A percentile compares a stretch with the other conserved stretches of the same genome.
Conservation (phyloP, 2,797 vertebrate species). For the Miichthys miiuy region DNA sequence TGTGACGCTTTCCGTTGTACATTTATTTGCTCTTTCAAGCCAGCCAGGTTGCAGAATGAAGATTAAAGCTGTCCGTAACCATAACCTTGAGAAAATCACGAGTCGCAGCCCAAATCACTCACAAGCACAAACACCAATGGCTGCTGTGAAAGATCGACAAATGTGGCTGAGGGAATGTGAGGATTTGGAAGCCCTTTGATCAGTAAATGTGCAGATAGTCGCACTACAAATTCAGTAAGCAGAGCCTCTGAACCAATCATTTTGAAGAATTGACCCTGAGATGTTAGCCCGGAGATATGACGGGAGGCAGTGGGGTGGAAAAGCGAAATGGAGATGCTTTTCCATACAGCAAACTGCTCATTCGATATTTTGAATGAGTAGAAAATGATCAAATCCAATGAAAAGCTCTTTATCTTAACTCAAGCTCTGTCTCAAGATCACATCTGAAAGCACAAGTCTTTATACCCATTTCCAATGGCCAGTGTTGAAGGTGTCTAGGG, state of each 20-base stretch:
- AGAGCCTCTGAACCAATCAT: conserved; percentile 28
- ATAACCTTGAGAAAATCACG: conserved; percentile 37
- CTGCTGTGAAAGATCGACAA: conserved; percentile 37
- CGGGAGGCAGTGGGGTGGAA: conserved; percentile 12
- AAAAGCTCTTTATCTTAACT: not conserved
- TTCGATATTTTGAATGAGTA: not conserved
- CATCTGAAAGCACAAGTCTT: not conserved
- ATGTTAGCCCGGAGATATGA: conserved; percentile 25
- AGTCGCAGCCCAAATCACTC: conserved; percentile 33
- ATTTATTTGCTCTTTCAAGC: conserved; percentile 35
- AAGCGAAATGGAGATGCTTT: conserved; percentile 15
- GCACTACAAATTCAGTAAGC: conserved; percentile 32
- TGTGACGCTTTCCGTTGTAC: conserved; percentile 18
- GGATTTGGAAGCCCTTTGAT: conserved; percentile 51
- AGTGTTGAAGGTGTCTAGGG: not conserved
- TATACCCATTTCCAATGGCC: not conserved
- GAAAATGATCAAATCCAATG: not conserved
- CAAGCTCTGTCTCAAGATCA: not conserved
- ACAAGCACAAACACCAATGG: conserved; percentile 35
- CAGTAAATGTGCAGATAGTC: conserved; percentile 42
- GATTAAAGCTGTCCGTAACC: conserved; percentile 31
- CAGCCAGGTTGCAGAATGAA: conserved; percentile 19
- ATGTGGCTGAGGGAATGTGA: conserved; percentile 36
- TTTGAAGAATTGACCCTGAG: conserved; percentile 42
- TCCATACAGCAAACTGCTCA: not conserved